phyloP scores from a whole-genome alignment of 2,797 vertebrate genomes.

The Echiichthys vipera region DNA sequence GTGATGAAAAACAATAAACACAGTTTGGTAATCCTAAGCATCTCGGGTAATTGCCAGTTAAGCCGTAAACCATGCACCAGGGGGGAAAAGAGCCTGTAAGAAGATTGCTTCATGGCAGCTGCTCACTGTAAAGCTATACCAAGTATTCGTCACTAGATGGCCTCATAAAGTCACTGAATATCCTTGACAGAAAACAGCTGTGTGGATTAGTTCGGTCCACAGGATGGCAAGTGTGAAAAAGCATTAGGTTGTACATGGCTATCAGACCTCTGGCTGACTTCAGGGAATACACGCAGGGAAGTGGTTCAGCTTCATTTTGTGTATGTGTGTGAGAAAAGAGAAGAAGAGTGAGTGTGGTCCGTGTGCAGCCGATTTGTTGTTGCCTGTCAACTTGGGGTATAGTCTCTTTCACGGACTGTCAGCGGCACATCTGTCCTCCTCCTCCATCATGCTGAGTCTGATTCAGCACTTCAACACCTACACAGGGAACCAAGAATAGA shows the following conservation, averaged over 20 bases:
- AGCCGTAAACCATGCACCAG: background rate
- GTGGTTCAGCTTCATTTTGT: background rate
- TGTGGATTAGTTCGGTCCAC: conserved; percentile 56
- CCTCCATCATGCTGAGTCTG: conserved; percentile 74
- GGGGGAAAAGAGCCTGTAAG: background rate
- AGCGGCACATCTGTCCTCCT: conserved; percentile 76
- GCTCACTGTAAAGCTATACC: conserved; percentile 34
- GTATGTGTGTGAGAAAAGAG: background rate
- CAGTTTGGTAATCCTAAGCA: background rate
- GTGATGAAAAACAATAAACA: background rate
- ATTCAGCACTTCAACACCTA: conserved; percentile 83
- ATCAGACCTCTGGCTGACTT: conserved; percentile 6
- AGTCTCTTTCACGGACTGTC: conserved; percentile 51
- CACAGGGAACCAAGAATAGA: conserved; percentile 79
- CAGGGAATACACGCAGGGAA: background rate
- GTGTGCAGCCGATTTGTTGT: conserved; percentile 8
- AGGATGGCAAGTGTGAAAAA: conserved; percentile 40
- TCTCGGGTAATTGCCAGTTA: background rate
- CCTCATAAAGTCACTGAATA: conserved; percentile 49
- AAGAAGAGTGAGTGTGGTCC: conserved; percentile 8
- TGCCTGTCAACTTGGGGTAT: conserved; percentile 28
- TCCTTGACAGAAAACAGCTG: conserved; percentile 47
- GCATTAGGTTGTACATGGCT: conserved; percentile 19
- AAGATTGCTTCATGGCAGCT: background rate
- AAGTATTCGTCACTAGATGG: conserved; percentile 71